Evolutionary conservation across 2,797 vertebrate species (phyloP).

Genomic region (Taeniopygia guttata): DNA sequence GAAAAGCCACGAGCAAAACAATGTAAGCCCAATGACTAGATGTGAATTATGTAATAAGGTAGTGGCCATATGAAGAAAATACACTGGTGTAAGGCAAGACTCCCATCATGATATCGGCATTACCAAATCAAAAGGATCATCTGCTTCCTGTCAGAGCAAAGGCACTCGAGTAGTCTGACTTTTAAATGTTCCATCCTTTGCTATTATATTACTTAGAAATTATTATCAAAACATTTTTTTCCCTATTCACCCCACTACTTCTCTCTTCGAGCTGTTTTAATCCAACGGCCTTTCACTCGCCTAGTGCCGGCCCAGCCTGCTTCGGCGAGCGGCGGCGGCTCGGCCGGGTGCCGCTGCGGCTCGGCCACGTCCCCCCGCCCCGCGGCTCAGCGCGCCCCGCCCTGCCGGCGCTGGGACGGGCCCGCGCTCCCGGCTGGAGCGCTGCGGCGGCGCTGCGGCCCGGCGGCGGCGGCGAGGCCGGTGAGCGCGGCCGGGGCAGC

Average conservation of each 20-base stretch:
- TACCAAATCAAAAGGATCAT: not conserved
- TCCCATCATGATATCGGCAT: not conserved
- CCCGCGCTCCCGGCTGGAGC: not conserved
- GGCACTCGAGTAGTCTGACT: too few relatives aligned
- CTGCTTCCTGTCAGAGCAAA: not conserved
- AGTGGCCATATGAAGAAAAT: not conserved
- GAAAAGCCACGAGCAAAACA: not conserved
- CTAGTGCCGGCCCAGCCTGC: accelerated
- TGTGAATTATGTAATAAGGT: not conserved
- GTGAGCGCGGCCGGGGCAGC: not conserved
- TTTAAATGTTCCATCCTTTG: not conserved
- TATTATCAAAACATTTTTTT: not conserved
- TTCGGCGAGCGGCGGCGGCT: accelerated
- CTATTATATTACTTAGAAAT: not conserved
- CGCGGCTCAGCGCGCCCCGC: not conserved
- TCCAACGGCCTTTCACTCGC: not conserved
- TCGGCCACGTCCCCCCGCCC: not conserved
- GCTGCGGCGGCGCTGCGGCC: too few relatives aligned
- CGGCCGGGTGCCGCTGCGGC: not conserved
- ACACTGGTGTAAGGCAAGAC: not conserved
- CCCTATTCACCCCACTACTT: not conserved
- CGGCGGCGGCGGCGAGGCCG: not conserved
- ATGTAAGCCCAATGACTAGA: not conserved
- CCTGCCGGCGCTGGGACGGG: not conserved
- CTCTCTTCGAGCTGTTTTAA: not conserved